Conservation (phyloP, 2,888 invertebrate species). For the Adelphocoris suturalis region DNA sequence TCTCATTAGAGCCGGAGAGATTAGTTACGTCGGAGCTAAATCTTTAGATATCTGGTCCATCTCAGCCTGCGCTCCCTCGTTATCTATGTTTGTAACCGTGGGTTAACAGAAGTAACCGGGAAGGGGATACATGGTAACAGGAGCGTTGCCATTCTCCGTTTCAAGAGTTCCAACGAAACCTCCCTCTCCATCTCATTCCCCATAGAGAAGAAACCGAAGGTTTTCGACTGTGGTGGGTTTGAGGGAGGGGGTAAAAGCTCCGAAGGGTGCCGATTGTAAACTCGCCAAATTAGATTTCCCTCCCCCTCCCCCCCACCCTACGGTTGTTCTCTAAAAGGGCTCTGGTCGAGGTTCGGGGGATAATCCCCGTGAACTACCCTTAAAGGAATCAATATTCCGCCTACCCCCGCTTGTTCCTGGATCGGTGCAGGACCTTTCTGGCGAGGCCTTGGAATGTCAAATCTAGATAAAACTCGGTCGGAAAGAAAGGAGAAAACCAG, state of each 20-base stretch:
- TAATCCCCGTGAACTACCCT: conserved; percentile 68
- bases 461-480: conserved; percentile 46
- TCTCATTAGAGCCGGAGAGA: conserved; percentile 20
- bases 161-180: neutral
- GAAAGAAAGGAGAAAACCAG: conserved; percentile 50
- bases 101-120: neutral
- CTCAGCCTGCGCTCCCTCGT: conserved; percentile 23
- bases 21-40: conserved; percentile 30
- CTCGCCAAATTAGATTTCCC: conserved; percentile 71
- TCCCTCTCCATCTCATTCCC: neutral
- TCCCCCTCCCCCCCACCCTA: neutral
- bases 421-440: conserved; percentile 12
- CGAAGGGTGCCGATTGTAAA: conserved; percentile 66
- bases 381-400: conserved; percentile 67
- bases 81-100: conserved; percentile 1
- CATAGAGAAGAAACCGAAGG: neutral
- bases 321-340: conserved; percentile 13
- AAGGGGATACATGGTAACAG: neutral
- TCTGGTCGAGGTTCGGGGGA: conserved; percentile 32
- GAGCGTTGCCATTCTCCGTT: neutral
- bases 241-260: neutral
- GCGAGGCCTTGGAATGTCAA: conserved; percentile 41
- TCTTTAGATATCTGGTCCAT: conserved; percentile 36
- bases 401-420: neutral
- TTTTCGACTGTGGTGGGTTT: neutral